Conservation (phyloP, 2,113 vertebrate genomes). For the Nycticorax nycticorax region DNA sequence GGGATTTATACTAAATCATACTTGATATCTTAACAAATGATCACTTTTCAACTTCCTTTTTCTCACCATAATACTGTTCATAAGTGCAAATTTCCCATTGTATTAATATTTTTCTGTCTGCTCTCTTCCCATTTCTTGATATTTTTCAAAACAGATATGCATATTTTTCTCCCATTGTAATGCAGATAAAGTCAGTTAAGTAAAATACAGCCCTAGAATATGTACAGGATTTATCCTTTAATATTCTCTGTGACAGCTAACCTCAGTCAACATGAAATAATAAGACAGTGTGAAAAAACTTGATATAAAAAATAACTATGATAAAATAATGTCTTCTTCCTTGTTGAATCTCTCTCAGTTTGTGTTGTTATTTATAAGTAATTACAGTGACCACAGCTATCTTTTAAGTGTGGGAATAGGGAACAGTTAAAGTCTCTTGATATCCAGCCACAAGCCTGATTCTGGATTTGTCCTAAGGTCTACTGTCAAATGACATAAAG, state of each 20-base stretch:
- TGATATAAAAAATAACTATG: not conserved
- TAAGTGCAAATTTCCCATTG: not conserved
- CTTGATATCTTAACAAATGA: not conserved
- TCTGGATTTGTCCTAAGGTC: not conserved
- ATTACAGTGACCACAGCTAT: fast-evolving
- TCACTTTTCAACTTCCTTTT: not conserved
- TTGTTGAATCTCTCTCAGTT: not conserved
- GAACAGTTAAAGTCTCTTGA: not conserved
- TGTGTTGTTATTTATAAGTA: not conserved
- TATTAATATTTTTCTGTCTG: not conserved
- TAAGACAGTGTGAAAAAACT: not conserved
- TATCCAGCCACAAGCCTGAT: not conserved
- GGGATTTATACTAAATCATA: not conserved
- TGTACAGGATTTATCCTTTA: not conserved
- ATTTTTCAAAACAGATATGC: not conserved
- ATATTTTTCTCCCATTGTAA: not conserved
- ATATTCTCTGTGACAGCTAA: not conserved
- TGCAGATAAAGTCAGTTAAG: not conserved
- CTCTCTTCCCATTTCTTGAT: not conserved
- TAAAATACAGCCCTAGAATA: not conserved
- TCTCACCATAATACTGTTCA: not conserved
- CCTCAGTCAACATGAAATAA: not conserved
- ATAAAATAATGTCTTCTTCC: not conserved
- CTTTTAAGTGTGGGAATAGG: not conserved
- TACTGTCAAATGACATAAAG: not conserved